Conservation (phyloP, 2,113 vertebrate species). For the Lepidothrix coronata region DNA sequence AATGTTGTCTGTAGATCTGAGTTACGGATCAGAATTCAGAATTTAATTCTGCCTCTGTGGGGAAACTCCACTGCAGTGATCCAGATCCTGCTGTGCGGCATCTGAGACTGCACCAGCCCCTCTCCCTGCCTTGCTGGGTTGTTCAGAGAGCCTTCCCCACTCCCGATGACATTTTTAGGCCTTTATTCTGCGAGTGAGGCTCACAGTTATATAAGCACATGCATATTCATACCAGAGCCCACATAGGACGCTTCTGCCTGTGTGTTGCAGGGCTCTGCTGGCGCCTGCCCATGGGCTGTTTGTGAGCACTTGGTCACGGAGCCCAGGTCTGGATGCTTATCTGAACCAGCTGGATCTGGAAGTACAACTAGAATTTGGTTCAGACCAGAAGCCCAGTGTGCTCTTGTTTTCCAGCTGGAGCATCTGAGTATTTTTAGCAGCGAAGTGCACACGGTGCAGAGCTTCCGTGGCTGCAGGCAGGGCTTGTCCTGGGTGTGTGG, state of each 20-base stretch:
- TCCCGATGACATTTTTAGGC: background rate
- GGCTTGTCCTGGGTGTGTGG: background rate
- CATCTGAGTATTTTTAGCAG: background rate
- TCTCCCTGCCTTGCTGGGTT: background rate
- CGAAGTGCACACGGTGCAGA: background rate
- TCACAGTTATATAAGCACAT: background rate
- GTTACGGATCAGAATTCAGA: background rate
- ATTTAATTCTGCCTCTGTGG: background rate
- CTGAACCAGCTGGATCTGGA: background rate
- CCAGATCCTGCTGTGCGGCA: background rate
- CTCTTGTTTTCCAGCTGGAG: background rate
- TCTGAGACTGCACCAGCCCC: background rate
- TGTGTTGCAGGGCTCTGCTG: background rate
- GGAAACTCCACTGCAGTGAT: background rate
- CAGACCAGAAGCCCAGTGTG: background rate
- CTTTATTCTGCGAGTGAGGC: background rate
- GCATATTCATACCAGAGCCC: background rate
- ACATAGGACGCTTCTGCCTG: fast-evolving
- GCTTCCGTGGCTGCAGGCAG: background rate
- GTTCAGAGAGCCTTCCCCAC: background rate
- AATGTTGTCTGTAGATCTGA: background rate
- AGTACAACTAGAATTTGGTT: background rate
- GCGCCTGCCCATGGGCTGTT: background rate
- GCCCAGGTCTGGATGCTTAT: background rate
- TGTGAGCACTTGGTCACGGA: background rate